phyloP scores from a whole-genome alignment of 1,140 invertebrate species.

The Drosophila subpulchrella region DNA sequence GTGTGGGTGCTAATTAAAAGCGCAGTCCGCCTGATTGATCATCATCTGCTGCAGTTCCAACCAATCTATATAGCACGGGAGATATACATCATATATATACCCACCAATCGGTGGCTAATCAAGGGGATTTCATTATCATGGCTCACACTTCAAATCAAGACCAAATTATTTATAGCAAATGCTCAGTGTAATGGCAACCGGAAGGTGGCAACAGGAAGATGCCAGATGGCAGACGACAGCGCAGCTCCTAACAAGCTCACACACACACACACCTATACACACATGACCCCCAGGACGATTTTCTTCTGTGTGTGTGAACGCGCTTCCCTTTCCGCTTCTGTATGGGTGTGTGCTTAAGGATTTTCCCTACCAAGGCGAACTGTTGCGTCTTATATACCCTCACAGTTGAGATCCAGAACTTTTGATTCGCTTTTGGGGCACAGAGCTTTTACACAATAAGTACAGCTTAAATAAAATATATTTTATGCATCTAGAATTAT shows the following conservation, averaged over 20 bases:
- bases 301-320: slow-evolving; percentile 10
- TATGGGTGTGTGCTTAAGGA: slow-evolving; percentile 45
- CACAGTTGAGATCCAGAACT: slow-evolving; percentile 1
- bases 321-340: slow-evolving; percentile 24
- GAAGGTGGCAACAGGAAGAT: slow-evolving; percentile 57
- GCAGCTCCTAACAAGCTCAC: slow-evolving; percentile 64
- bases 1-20: slow-evolving; percentile 48
- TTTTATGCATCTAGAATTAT: slow-evolving; percentile 9
- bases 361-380: slow-evolving; percentile 62
- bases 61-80: not conserved
- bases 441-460: slow-evolving; percentile 20
- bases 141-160: slow-evolving; percentile 60
- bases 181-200: slow-evolving; percentile 72
- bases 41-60: slow-evolving; percentile 35
- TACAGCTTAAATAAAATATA: slow-evolving; percentile 20
- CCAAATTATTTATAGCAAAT: slow-evolving; percentile 64
- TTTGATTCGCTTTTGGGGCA: not conserved
- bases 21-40: slow-evolving; percentile 47
- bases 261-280: not conserved
- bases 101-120: slow-evolving; percentile 53
- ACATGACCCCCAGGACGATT: slow-evolving; percentile 23
- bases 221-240: slow-evolving; percentile 46
- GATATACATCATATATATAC: not conserved
- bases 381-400: slow-evolving; percentile 53
- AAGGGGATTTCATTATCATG: slow-evolving; percentile 69